phyloP scores from a whole-genome alignment of 2,113 vertebrate genomes.

The Scalopus aquaticus region DNA sequence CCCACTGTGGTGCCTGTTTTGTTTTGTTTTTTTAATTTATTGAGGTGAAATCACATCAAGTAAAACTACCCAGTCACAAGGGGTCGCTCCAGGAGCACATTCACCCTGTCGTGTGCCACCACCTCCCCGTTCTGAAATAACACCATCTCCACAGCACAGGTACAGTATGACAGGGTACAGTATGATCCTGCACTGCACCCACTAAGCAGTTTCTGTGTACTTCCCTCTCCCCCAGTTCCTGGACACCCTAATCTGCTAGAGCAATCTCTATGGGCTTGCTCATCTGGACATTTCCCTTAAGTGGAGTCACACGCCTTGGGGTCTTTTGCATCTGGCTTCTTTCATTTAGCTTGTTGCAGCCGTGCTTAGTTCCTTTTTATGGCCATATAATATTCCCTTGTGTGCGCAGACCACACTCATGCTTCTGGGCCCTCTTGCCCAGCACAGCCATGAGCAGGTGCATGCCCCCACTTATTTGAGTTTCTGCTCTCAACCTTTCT shows the following conservation, averaged over 20 bases:
- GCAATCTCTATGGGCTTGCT: neutral
- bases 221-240: neutral
- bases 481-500: neutral
- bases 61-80: neutral
- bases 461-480: neutral
- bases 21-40: neutral
- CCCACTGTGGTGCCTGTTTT: neutral
- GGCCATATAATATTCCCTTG: neutral
- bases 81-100: rapidly evolving
- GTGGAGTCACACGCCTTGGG: rapidly evolving
- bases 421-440: no score
- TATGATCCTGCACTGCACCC: rapidly evolving
- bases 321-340: neutral
- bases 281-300: rapidly evolving
- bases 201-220: no score
- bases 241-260: neutral
- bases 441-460: no score
- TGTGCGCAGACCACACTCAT: rapidly evolving
- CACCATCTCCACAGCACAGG: neutral
- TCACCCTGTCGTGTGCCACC: no score
- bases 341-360: neutral
- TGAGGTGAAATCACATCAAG: neutral
- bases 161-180: no score
- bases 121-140: neutral
- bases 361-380: no score